A percentile compares a stretch with the other conserved stretches of the same genome.
Conservation (phyloP, 2,113 vertebrate genomes). For the Paedocypris sp. region DNA sequence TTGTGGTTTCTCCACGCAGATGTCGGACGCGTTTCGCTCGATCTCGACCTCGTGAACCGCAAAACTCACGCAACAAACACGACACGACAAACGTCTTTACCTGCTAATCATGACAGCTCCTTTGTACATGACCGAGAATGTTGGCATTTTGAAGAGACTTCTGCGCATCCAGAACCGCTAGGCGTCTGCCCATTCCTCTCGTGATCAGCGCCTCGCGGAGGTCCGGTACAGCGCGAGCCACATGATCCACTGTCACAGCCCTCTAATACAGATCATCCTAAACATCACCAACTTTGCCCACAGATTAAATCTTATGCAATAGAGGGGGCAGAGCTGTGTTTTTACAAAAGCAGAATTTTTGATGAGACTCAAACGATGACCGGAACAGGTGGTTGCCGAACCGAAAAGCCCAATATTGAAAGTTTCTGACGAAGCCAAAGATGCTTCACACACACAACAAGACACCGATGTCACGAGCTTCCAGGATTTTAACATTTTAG, state of each 20-base stretch:
- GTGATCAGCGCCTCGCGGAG: conserved; percentile 21
- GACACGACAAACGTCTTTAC: conserved; percentile 39
- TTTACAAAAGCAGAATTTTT: not conserved
- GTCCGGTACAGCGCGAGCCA: conserved; percentile 20
- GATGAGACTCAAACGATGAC: not conserved
- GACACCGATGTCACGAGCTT: too few species aligned
- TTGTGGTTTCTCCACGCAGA: not conserved
- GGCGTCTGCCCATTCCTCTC: conserved; percentile 16
- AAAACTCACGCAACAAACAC: not conserved
- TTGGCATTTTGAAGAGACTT: conserved; percentile 59
- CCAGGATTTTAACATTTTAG: too few species aligned
- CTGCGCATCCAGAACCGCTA: conserved; percentile 22
- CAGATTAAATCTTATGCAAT: conserved; percentile 41
- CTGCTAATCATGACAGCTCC: conserved; percentile 74
- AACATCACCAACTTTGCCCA: conserved; percentile 34
- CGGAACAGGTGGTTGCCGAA: not conserved
- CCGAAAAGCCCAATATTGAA: not conserved
- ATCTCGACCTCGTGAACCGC: not conserved
- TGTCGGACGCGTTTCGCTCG: not conserved
- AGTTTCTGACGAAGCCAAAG: not conserved
- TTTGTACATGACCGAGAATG: conserved; percentile 70
- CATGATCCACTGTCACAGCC: conserved; percentile 32
- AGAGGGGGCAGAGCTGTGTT: not conserved
- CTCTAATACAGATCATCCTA: conserved; percentile 37
- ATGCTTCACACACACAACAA: too few species aligned